phyloP scores from a whole-genome alignment of 2,888 invertebrate genomes.

The Matsumyia berberina region DNA sequence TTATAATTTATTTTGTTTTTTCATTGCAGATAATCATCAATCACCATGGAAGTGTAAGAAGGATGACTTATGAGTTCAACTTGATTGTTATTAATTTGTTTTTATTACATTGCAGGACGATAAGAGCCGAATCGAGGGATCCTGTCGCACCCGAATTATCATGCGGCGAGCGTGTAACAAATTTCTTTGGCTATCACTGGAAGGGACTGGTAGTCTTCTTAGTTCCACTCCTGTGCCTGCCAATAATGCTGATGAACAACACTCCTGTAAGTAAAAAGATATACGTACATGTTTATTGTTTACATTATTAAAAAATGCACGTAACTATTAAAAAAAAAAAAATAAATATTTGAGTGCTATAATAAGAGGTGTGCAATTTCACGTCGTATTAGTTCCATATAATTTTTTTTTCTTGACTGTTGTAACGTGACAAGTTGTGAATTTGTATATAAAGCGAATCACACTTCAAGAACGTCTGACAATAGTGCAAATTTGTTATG shows the following conservation, averaged over 20 bases:
- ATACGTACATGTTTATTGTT: neutral
- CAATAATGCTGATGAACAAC: constrained; percentile 87
- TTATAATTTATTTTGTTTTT: constrained; percentile 1
- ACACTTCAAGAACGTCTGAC: no score
- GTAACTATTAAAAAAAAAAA: no score
- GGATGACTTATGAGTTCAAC: neutral
- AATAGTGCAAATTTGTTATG: no score
- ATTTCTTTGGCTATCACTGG: constrained; percentile 89
- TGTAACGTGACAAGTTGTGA: no score
- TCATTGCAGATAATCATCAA: constrained; percentile 57
- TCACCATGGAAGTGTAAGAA: constrained; percentile 71
- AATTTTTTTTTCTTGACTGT: no score
- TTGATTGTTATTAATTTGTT: neutral
- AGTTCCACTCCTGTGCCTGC: constrained; percentile 89
- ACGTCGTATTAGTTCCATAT: no score
- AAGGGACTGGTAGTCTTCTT: constrained; percentile 89
- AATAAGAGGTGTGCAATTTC: no score
- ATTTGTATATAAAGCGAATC: no score
- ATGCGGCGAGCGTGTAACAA: constrained; percentile 72
- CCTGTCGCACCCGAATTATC: constrained; percentile 52
- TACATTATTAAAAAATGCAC: no score
- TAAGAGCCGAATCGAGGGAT: constrained; percentile 48
- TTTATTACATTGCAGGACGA: constrained; percentile 35
- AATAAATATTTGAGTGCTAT: no score
- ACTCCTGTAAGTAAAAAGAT: constrained; percentile 84